Evolutionary conservation across 2,888 invertebrate genomes (phyloP).

Genomic region (Alloscopus bannaensis): DNA sequence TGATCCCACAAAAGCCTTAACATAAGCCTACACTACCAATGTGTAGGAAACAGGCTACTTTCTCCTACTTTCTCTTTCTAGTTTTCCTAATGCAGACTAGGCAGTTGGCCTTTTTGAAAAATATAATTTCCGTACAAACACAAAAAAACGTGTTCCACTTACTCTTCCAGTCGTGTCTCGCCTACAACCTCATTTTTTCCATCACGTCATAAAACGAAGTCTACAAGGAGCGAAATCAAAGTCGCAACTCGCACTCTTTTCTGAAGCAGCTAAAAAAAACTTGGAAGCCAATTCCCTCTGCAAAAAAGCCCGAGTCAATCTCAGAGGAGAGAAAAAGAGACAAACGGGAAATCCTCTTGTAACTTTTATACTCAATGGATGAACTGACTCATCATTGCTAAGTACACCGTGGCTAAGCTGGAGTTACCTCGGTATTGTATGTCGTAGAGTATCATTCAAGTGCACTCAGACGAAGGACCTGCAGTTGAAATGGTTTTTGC

Average conservation of each 20-base stretch:
- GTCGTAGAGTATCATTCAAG: too few relatives aligned
- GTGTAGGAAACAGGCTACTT: too few relatives aligned
- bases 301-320: conserved; percentile 26
- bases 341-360: conserved; percentile 51
- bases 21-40: background rate
- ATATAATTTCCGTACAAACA: background rate
- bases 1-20: conserved; percentile 50
- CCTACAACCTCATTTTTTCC: background rate
- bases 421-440: too few relatives aligned
- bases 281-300: conserved; percentile 28
- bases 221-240: conserved; percentile 31
- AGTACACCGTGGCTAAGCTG: too few relatives aligned
- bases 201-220: conserved; percentile 13
- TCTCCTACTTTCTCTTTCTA: background rate
- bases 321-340: conserved; percentile 7
- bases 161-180: background rate
- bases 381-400: too few relatives aligned
- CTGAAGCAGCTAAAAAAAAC: conserved; percentile 25
- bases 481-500: too few relatives aligned
- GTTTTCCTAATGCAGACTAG: background rate
- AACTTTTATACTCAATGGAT: conserved; percentile 36
- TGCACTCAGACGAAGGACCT: too few relatives aligned
- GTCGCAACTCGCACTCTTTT: too few relatives aligned
- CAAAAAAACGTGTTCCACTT: background rate
- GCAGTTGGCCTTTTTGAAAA: background rate